These are phyloP conservation scores for Acanthurus lineatus DNA, from an alignment of 2,797 vertebrate species.

Conservation along the genomic window DNA sequence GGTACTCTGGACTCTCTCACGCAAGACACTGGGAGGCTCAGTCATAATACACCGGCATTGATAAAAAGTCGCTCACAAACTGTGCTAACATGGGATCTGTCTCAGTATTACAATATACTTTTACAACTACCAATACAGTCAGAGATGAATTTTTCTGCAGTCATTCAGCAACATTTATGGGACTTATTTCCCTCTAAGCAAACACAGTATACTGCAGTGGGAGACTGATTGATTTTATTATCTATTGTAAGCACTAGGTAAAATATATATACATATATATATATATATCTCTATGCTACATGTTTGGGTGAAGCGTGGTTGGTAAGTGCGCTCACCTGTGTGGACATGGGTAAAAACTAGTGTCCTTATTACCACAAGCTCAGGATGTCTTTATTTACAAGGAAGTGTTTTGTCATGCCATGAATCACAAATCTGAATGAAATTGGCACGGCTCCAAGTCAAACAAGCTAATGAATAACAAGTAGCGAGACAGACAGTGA, in stretches of 20 bases:
- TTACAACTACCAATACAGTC: conserved; percentile 1
- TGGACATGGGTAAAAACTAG: conserved; percentile 34
- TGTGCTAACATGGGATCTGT: conserved; percentile 22
- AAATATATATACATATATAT: neutral
- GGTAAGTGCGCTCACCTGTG: conserved; percentile 20
- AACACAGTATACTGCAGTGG: neutral
- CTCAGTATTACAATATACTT: conserved; percentile 14
- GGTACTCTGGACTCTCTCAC: conserved; percentile 79
- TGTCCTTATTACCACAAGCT: conserved; percentile 28
- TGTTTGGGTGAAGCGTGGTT: neutral
- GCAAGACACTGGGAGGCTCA: conserved; percentile 71
- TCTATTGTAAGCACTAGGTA: neutral
- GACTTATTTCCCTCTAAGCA: neutral
- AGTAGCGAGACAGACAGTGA: conserved; percentile 34
- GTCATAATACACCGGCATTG: conserved; percentile 41
- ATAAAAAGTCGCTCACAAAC: conserved; percentile 44
- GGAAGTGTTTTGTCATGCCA: conserved; percentile 72
- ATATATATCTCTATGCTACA: neutral
- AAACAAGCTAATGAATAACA: conserved; percentile 71
- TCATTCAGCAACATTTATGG: neutral
- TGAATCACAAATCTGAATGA: conserved; percentile 69
- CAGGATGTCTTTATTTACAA: conserved; percentile 67
- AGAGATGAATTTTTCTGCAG: neutral
- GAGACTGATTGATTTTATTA: neutral
- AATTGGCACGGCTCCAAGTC: conserved; percentile 71